A percentile compares a stretch with the other conserved stretches of the same genome.
Conservation (phyloP, 2,797 vertebrate genomes). For the Epinephelus coioides region DNA sequence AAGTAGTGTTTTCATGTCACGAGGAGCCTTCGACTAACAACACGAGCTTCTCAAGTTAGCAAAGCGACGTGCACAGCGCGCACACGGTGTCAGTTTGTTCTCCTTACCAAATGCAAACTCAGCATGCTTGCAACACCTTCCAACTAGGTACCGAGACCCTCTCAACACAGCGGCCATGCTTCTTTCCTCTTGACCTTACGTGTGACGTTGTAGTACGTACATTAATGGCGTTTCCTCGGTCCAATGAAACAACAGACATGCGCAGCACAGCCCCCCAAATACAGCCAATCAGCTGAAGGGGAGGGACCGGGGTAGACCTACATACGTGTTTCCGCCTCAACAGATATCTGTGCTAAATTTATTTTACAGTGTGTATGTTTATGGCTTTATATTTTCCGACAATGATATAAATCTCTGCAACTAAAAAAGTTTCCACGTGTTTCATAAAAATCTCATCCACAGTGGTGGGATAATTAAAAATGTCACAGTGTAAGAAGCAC, state of each 20-base stretch:
- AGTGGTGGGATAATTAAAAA: background rate
- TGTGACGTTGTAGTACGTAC: conserved; percentile 42
- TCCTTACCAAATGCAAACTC: conserved; percentile 81
- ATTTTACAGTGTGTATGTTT: background rate
- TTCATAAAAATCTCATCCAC: background rate
- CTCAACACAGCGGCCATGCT: conserved; percentile 88
- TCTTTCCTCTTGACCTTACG: conserved; percentile 81
- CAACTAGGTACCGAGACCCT: conserved; percentile 79
- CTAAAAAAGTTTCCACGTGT: background rate
- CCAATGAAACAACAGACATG: conserved; percentile 65
- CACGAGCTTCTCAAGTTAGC: background rate
- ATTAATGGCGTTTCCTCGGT: conserved; percentile 25
- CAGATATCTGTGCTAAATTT: background rate
- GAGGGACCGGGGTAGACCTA: background rate
- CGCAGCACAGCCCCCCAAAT: conserved; percentile 9
- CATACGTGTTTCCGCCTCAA: background rate
- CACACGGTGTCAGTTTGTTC: background rate
- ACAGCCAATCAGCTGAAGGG: conserved; percentile 61
- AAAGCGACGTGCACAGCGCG: background rate
- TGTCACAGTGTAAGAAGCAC: background rate
- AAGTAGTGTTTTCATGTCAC: background rate
- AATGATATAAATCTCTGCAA: background rate
- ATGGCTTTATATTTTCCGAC: background rate
- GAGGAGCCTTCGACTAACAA: background rate
- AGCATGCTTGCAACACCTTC: conserved; percentile 82